Percentiles rank a stretch among this genome's conserved stretches.
phyloP scores from a whole-genome alignment of 2,113 vertebrate species.

The Thunnus thynnus region DNA sequence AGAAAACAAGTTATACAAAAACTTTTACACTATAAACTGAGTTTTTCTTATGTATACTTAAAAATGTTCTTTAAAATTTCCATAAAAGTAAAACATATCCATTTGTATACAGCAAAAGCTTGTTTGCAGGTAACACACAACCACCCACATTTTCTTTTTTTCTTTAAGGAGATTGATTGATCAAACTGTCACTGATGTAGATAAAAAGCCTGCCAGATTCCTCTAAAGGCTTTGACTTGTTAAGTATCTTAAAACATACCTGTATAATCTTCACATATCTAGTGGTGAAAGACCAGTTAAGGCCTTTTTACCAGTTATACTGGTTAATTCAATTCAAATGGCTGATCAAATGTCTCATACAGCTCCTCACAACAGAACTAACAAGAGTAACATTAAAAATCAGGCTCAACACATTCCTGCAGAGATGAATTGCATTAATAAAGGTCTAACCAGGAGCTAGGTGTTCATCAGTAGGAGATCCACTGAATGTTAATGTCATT shows the following conservation, averaged over 20 bases:
- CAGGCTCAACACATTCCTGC: conserved; percentile 19
- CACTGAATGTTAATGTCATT: conserved; percentile 35
- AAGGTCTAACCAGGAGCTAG: conserved; percentile 22
- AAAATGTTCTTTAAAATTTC: neutral
- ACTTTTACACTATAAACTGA: too few species aligned
- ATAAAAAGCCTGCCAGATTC: conserved; percentile 22
- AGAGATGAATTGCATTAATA: conserved; percentile 11
- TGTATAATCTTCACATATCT: conserved; percentile 26
- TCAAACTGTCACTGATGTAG: neutral
- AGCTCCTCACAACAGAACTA: conserved; percentile 7
- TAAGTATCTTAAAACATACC: neutral
- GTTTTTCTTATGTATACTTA: too few species aligned
- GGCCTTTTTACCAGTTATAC: neutral
- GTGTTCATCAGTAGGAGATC: conserved; percentile 25
- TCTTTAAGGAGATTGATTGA: neutral
- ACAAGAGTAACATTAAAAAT: conserved; percentile 8
- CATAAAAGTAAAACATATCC: neutral
- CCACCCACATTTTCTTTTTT: neutral
- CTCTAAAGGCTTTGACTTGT: conserved; percentile 16
- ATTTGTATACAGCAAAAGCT: neutral
- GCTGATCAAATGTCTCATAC: neutral
- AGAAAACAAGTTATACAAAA: too few species aligned
- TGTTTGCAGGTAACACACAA: neutral
- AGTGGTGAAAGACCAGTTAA: conserved; percentile 20
- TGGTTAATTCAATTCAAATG: conserved; percentile 9